Evolutionary conservation across 2,888 invertebrate species (phyloP).

Genomic region (Dioctria rufipes): DNA sequence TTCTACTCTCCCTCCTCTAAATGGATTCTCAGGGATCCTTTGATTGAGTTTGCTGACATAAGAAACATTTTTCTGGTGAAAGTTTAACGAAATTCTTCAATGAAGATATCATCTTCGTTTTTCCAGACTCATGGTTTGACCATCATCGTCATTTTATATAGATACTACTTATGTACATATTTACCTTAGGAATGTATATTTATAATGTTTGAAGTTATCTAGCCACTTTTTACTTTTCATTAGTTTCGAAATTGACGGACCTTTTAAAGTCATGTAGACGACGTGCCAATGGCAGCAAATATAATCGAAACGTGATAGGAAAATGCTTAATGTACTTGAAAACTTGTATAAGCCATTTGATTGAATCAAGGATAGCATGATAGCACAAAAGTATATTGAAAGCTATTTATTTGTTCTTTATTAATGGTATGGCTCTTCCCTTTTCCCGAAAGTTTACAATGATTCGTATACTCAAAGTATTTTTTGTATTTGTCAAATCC

Average conservation of each 20-base stretch:
- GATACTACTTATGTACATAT: too few species aligned
- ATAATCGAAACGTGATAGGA: not conserved
- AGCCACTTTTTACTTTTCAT: slow-evolving; percentile 10
- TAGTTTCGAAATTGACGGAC: not conserved
- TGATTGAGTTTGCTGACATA: slow-evolving; percentile 13
- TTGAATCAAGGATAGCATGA: not conserved
- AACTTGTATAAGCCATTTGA: not conserved
- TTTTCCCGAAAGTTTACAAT: not conserved
- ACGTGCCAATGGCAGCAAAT: not conserved
- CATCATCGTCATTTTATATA: not conserved
- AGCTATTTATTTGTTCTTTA: not conserved
- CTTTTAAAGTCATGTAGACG: not conserved
- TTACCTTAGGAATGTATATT: not conserved
- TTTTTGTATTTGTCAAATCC: not conserved
- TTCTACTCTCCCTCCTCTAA: not conserved
- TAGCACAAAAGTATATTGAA: not conserved
- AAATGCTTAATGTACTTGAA: slow-evolving; percentile 12
- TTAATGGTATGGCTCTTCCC: not conserved
- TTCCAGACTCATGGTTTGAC: not conserved
- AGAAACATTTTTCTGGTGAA: slow-evolving; percentile 5
- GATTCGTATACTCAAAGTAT: not conserved
- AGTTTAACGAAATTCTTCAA: slow-evolving; percentile 1
- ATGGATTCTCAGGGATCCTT: not conserved
- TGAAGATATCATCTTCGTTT: not conserved
- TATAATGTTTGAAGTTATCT: not conserved